phyloP scores from a whole-genome alignment of 1,140 invertebrate species.

The Cherax destructor region DNA sequence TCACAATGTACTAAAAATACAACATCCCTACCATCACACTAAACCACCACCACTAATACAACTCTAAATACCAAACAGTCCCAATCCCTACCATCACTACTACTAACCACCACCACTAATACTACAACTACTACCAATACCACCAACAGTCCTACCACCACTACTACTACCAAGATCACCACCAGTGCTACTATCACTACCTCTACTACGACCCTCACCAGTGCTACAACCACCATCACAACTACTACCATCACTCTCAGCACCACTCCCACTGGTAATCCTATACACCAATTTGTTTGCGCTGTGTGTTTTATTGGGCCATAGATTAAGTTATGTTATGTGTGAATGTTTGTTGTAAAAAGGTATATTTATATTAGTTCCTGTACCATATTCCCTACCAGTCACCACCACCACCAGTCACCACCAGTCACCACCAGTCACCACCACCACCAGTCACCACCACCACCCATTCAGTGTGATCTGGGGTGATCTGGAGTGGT shows the following conservation, averaged over 20 bases:
- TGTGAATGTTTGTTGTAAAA: not conserved
- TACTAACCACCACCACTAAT: not conserved
- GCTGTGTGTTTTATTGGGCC: not conserved
- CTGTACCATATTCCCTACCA: not conserved
- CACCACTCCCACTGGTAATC: not conserved
- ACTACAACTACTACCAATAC: not conserved
- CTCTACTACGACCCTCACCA: not conserved
- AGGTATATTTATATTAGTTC: not conserved
- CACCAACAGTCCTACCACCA: not conserved
- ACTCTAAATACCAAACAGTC: not conserved
- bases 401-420: not conserved
- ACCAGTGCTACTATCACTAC: not conserved
- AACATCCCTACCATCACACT: not conserved
- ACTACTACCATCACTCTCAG: not conserved
- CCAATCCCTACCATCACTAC: not conserved
- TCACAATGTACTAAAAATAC: no score
- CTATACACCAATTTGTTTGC: constrained; percentile 1
- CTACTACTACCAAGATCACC: not conserved
- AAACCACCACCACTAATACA: not conserved
- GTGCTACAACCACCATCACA: not conserved
- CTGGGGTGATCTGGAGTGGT: no score
- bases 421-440: no score
- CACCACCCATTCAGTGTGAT: no score
- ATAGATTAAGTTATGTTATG: constrained; percentile 6
- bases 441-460: no score